Conservation (phyloP, 1,140 invertebrate genomes). For the Melitaea cinxia region DNA sequence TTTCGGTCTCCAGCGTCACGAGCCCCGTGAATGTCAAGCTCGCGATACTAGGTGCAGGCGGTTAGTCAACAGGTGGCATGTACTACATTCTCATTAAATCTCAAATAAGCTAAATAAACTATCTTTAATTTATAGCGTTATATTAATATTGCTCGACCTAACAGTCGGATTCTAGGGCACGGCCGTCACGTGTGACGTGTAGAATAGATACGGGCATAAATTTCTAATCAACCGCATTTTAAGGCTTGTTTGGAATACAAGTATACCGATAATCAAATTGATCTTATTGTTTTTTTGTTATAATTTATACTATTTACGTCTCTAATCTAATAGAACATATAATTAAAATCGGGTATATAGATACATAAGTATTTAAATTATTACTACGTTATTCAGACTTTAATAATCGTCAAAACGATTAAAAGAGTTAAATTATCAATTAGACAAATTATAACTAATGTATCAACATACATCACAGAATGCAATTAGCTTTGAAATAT, state of each 20-base stretch:
- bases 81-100: constrained; percentile 37
- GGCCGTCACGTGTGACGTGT: constrained; percentile 15
- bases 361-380: too few relatives aligned
- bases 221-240: constrained; percentile 15
- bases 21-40: constrained; percentile 75
- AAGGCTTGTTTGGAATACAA: background rate
- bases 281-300: background rate
- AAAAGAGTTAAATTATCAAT: background rate
- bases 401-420: too few relatives aligned
- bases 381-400: too few relatives aligned
- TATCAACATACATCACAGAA: background rate
- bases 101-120: constrained; percentile 30
- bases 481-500: background rate
- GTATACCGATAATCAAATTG: background rate
- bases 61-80: constrained; percentile 69
- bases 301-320: background rate
- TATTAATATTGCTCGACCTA: constrained; percentile 15
- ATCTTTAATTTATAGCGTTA: constrained; percentile 23
- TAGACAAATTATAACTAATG: background rate
- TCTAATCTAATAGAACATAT: background rate
- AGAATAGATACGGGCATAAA: constrained; percentile 14
- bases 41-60: constrained; percentile 61
- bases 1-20: constrained; percentile 72
- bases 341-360: too few relatives aligned
- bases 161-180: constrained; percentile 23